These are phyloP conservation scores for Ganaspis sp. DNA, from an alignment of 1,140 invertebrate species.

Conservation along the genomic window DNA sequence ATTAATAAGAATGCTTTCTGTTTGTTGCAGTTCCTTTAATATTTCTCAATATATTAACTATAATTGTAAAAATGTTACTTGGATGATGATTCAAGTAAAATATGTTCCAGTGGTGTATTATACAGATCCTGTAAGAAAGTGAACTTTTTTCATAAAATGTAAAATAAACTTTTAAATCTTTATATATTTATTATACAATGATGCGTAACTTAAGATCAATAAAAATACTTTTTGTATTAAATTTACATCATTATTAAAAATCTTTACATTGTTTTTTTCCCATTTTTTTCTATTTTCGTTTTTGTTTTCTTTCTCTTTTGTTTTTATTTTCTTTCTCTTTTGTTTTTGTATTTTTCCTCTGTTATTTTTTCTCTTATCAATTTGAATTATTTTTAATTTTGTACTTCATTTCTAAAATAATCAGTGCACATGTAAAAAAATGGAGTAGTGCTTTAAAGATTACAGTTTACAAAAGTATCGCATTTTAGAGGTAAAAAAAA, in stretches of 20 bases:
- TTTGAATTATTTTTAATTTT: no score
- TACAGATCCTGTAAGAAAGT: constrained; percentile 48
- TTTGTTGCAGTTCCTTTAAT: constrained; percentile 92
- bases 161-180: constrained; percentile 10
- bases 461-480: neutral
- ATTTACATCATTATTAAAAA: neutral
- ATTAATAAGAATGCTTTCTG: constrained; percentile 51
- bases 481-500: no score
- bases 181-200: constrained; percentile 4
- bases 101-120: constrained; percentile 47
- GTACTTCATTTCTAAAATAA: neutral
- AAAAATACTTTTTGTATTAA: neutral
- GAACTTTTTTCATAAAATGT: neutral
- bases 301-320: neutral
- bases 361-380: no score
- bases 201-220: neutral
- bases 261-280: neutral
- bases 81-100: constrained; percentile 76
- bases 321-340: neutral
- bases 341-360: no score
- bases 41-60: constrained; percentile 88
- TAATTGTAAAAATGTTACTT: constrained; percentile 87
- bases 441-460: neutral
- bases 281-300: neutral
- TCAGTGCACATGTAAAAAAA: neutral